phyloP scores from a whole-genome alignment of 2,888 invertebrate species.

The Gastracanthus pulcherrimus region DNA sequence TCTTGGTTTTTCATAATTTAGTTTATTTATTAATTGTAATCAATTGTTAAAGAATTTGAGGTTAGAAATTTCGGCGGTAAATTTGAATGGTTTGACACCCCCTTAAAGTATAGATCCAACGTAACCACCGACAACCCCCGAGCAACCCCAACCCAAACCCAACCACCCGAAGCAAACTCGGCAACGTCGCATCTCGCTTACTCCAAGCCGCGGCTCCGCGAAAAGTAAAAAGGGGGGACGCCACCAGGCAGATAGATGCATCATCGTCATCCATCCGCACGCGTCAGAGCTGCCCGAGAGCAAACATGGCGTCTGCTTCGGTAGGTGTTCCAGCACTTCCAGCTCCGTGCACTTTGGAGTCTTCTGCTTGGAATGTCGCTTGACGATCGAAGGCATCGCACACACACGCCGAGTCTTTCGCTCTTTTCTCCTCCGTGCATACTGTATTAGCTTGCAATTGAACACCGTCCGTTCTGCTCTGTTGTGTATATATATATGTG shows the following conservation, averaged over 20 bases:
- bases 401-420: background rate
- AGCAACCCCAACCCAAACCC: background rate
- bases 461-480: too few relatives aligned
- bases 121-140: background rate
- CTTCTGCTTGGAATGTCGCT: slow-evolving; percentile 39
- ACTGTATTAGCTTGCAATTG: background rate
- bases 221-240: too few relatives aligned
- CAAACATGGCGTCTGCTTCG: slow-evolving; percentile 76
- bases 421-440: slow-evolving; percentile 8
- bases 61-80: too few relatives aligned
- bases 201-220: too few relatives aligned
- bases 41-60: too few relatives aligned
- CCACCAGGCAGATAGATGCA: background rate
- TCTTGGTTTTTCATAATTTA: too few relatives aligned
- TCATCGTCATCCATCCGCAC: background rate
- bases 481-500: too few relatives aligned
- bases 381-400: background rate
- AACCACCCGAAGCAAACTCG: background rate
- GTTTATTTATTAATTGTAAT: too few relatives aligned
- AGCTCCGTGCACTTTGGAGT: slow-evolving; percentile 13
- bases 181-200: background rate
- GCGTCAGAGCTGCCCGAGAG: background rate
- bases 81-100: too few relatives aligned
- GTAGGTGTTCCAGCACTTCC: too few relatives aligned
- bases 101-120: too few relatives aligned